Conservation (phyloP, 2,888 invertebrate genomes). For the Amiota communis region DNA sequence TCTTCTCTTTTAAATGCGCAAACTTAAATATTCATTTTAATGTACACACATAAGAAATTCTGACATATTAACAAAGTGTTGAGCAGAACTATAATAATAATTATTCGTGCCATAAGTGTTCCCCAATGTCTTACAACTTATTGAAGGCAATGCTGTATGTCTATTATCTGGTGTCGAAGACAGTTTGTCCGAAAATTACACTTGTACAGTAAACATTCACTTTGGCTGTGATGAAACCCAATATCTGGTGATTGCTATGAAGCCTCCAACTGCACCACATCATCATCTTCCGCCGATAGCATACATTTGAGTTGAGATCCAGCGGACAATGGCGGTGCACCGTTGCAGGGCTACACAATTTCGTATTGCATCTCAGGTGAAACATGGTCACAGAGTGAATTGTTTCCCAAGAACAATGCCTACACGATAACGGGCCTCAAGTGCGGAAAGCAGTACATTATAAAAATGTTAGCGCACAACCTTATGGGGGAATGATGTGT, state of each 20-base stretch:
- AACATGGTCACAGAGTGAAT: slow-evolving; percentile 80
- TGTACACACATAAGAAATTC: too few relatives aligned
- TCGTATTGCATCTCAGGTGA: slow-evolving; percentile 79
- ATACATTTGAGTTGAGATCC: slow-evolving; percentile 81
- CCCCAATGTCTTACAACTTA: too few relatives aligned
- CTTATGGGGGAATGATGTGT: slow-evolving; percentile 83
- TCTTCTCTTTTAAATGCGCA: too few relatives aligned
- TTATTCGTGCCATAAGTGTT: too few relatives aligned
- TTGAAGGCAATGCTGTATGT: too few relatives aligned
- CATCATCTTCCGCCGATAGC: slow-evolving; percentile 81
- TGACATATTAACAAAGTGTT: too few relatives aligned
- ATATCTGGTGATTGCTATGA: slow-evolving; percentile 82
- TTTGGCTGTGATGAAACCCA: slow-evolving; percentile 87
- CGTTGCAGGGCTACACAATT: slow-evolving; percentile 79
- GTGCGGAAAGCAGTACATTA: slow-evolving; percentile 86
- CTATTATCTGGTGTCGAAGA: slow-evolving; percentile 77
- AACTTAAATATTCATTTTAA: too few relatives aligned
- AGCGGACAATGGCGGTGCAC: slow-evolving; percentile 76
- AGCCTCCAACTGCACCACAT: slow-evolving; percentile 78
- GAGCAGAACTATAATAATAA: too few relatives aligned
- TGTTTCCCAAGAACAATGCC: slow-evolving; percentile 81
- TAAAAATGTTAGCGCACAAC: slow-evolving; percentile 85
- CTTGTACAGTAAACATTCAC: slow-evolving; percentile 84
- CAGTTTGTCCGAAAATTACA: slow-evolving; percentile 83
- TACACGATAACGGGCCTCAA: slow-evolving; percentile 82